Base-by-base conservation (phyloP, 2,113 vertebrate species). In the Cebus imitator region DNA sequence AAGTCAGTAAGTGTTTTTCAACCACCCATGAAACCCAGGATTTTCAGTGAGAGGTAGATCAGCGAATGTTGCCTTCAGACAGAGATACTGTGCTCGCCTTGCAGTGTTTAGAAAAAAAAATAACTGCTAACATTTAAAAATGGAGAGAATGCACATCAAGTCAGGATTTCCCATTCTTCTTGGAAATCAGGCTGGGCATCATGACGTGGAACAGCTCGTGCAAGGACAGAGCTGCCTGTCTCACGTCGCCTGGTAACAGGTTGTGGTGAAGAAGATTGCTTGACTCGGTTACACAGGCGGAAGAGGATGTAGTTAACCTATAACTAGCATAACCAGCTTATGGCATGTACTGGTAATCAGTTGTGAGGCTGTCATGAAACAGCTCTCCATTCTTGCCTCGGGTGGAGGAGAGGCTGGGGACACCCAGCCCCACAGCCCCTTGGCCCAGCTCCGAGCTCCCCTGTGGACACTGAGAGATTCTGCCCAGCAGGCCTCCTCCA, bases 161-260 rank as follows among this genome's bases (percentile, higher is more conserved):
- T 61, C 87, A 89, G 57, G 87, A 30, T 64, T 64, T 78, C 73
- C 57, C n/a, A 5, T 25, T 58, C 25, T 43, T 75, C 2, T 35
- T 43, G 68, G 30, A 90, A 48, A 14, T 50, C 55, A 48, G 87
- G 64, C 43, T 37, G 43, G 20, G 13, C 8, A 0, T 2, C 73
- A 6, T 5, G 73, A 64, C 0, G 3, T 50, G 3, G 72, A 18
- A 30, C 18, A 3, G 21, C n/a, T 10, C 40, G 8, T 48, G 13
- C 32, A 20, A 64, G 32, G 32, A 18, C 13, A n/a, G 5, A 48
- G 40, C 43, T 25, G 17, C 11, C 30, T 0, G 0, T n/a, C 72
- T 78, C 87, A 20, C 21, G 2, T 23, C 1, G 55, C 12, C 40
- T 40, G 8, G 70, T 52, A 2, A 43, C 70, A 32, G 27, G 2